phyloP scores from a whole-genome alignment of 2,888 invertebrate genomes.

The Macrosiphum euphorbiae region DNA sequence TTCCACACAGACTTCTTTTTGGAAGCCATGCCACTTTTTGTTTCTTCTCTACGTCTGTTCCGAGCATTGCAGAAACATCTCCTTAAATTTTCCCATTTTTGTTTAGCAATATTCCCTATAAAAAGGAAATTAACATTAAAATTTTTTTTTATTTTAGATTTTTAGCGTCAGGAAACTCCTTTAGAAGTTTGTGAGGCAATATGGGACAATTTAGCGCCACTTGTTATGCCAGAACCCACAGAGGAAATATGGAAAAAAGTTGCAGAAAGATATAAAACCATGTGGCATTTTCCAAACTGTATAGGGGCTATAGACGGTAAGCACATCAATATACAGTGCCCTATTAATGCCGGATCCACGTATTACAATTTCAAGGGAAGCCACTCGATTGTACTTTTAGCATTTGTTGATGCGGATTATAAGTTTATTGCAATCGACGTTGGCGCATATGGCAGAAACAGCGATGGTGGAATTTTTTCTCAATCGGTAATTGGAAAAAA shows the following conservation, averaged over 20 bases:
- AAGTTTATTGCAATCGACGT: constrained; percentile 33
- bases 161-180: constrained; percentile 66
- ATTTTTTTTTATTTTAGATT: constrained; percentile 63
- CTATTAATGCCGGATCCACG: constrained; percentile 32
- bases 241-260: constrained; percentile 42
- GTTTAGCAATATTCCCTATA: constrained; percentile 33
- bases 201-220: constrained; percentile 29
- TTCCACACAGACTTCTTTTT: constrained; percentile 35
- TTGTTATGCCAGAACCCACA: constrained; percentile 37
- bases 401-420: constrained; percentile 18
- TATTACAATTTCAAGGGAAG: constrained; percentile 38
- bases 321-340: constrained; percentile 35
- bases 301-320: constrained; percentile 38
- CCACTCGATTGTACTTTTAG: constrained; percentile 20
- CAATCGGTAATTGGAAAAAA: constrained; percentile 33
- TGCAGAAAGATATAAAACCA: constrained; percentile 42
- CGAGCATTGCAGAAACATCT: constrained; percentile 45
- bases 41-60: constrained; percentile 27
- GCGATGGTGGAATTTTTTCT: constrained; percentile 42
- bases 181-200: constrained; percentile 64
- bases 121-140: constrained; percentile 36
- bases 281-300: constrained; percentile 48
- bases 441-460: constrained; percentile 18
- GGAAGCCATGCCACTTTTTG: constrained; percentile 6
- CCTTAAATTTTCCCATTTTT: constrained; percentile 31